Base-by-base conservation (phyloP, 2,888 invertebrate species). In the Dastarcus helophoroides region DNA sequence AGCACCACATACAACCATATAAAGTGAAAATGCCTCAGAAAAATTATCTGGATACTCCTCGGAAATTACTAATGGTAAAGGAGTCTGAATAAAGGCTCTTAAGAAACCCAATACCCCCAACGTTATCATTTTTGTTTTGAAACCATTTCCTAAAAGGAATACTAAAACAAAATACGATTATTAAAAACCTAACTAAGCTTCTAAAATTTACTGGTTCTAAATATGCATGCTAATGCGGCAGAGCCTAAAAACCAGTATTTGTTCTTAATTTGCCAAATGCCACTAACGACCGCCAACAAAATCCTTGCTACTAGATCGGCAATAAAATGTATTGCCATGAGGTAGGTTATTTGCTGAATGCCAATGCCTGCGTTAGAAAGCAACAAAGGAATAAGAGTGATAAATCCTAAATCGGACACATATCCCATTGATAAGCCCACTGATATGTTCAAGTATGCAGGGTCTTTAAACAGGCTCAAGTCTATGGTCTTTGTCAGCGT, bases 21-120 rank as follows among this genome's bases (percentile, higher is more conserved):
- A 80, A 22, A 83, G 57, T 1, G 81, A 78, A 45, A 80, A 70
- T 0, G 81, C 82, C 1, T 77, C 76, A 4, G 80, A 73, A 47
- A 80, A 81, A 43, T 76, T 67, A 27, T 80, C 73, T 2, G 75
- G 70, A 29, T 77, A 71, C 33, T 73, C 68, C 37, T 76, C 80
- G 16, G 79, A 71, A 28, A 83, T 72, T 2, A 80, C 69, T 7
- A 82, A 62, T n/a, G 79, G 74, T 40, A 80, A 56, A 3, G 79
- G 67, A 4, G 80, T 79, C 42, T 78, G 73, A 3, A 83, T 67
- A 48, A 78, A 76, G 34, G 79, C 76, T 32, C 82, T 66, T 25
- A 80, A 65, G 34, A 78, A 64, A 1, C 83, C 82, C 21, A 81
- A 70, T 22, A 70, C 51, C 0, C 67, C 73, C 0, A 75, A 73